Evolutionary conservation across 2,888 invertebrate species (phyloP), one percentile per base, ranked within the genome.

Genomic region (Scotopteryx bipunctaria): DNA sequence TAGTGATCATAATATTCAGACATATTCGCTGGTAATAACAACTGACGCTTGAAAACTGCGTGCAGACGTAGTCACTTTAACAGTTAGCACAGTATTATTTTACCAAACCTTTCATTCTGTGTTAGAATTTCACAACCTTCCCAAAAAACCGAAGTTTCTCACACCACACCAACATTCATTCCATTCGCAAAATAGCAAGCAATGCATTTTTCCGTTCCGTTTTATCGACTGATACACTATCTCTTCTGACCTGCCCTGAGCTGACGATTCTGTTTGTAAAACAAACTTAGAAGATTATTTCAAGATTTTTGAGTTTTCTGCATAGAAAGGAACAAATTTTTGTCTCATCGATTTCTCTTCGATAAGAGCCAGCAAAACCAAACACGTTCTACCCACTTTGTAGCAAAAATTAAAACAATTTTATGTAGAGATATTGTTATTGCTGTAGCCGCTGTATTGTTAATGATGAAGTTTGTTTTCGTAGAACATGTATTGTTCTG

Each of bases 1-100:
- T 81, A 81, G 59, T 82, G 80, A 59, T 86, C 86, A 59, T 75
- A 85, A 69, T 81, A 86, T 56, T 87, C 86, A 11, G 87, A 83
- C 85, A 89, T 87, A 64, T 67, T 81, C 49, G 69, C 67, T 66
- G 61, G 64, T 64, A 67, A 17, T 37, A 31, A 31, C 37, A 38
- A 16, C 27, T 50, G 19, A 36, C 41, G 9, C 16, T 29, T 21
- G 17, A 31, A 23, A 11, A 19, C 14, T 14, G 6, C 5, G 11
- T 16, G 14, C 3, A 27, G 11, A 8, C 9, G 11, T 31, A 17
- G n/a, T n/a, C 11, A 19, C 11, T 14, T 23, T 37, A 45, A 9
- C 37, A 15, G 0, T 40, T 40, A 13, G 23, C 23, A 35, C 3
- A 9, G 8, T 32, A 32, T 8, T 15, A 15, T 1, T 16, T 27